phyloP scores from a whole-genome alignment of 1,140 invertebrate species.

The Achroia grisella region DNA sequence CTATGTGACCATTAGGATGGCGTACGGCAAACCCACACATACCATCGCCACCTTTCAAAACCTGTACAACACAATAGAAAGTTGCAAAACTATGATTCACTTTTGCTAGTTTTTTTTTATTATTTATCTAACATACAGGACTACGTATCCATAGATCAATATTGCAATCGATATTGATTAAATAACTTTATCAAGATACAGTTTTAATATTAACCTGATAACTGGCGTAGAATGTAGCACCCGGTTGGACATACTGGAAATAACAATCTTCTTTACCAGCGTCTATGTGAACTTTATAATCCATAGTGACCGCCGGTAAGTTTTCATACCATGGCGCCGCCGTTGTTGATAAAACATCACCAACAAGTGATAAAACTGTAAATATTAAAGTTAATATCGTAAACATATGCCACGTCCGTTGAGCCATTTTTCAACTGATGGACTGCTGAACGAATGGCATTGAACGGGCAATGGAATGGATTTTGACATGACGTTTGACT shows the following conservation, averaged over 20 bases:
- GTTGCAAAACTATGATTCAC: constrained; percentile 4
- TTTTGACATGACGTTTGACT: no score
- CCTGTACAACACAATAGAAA: constrained; percentile 4
- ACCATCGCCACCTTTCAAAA: constrained; percentile 90
- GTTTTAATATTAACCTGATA: constrained; percentile 94
- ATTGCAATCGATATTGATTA: neutral
- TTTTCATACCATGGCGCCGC: constrained; percentile 83
- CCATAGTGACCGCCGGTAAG: constrained; percentile 92
- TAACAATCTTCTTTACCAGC: constrained; percentile 96
- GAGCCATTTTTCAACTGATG: constrained; percentile 51
- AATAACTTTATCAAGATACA: no score
- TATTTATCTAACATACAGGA: no score
- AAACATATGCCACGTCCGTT: constrained; percentile 67
- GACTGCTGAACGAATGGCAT: constrained; percentile 9
- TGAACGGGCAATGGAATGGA: no score
- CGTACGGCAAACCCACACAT: constrained; percentile 94
- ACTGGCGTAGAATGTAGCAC: constrained; percentile 94
- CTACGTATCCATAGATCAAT: no score
- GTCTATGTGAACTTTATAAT: constrained; percentile 95
- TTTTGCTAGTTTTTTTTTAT: neutral
- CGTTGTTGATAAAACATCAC: constrained; percentile 51
- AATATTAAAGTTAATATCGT: constrained; percentile 56
- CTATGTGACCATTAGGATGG: constrained; percentile 87
- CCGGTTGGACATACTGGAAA: constrained; percentile 92
- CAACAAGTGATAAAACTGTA: constrained; percentile 61